phyloP scores from a whole-genome alignment of 2,888 invertebrate genomes.

The Philopedon plagiatum region DNA sequence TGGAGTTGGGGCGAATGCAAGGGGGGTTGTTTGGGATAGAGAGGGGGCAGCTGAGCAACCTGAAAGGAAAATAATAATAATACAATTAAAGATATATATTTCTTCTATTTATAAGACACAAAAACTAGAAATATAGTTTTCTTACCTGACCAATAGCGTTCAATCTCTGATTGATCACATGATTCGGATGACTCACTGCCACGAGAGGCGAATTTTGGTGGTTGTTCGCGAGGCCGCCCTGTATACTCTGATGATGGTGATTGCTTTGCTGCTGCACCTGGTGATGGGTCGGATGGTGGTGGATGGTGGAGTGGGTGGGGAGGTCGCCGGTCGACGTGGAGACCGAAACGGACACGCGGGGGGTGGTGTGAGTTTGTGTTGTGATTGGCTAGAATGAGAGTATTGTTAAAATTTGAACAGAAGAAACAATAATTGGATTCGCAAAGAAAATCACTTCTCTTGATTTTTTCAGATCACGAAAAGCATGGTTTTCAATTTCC shows the following conservation, averaged over 20 bases:
- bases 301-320: constrained; percentile 52
- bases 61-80: too few species aligned
- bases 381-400: constrained; percentile 53
- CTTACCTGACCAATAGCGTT: constrained; percentile 41
- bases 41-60: constrained; percentile 43
- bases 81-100: too few species aligned
- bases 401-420: background rate
- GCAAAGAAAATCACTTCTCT: too few species aligned
- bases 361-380: constrained; percentile 54
- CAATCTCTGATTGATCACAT: constrained; percentile 48
- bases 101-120: too few species aligned
- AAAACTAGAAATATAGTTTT: background rate
- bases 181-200: constrained; percentile 50
- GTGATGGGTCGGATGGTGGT: constrained; percentile 51
- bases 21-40: constrained; percentile 43
- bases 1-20: constrained; percentile 43
- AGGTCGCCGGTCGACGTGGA: constrained; percentile 54
- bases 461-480: too few species aligned
- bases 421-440: too few species aligned
- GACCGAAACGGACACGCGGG: constrained; percentile 56
- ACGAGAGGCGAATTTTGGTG: constrained; percentile 43
- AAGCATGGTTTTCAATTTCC: too few species aligned
- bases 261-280: constrained; percentile 30
- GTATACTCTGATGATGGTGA: constrained; percentile 44
- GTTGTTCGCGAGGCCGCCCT: constrained; percentile 22